These are phyloP conservation scores for Campylomormyrus numenius DNA, from an alignment of 2,113 vertebrate genomes.

Conservation along the genomic window DNA sequence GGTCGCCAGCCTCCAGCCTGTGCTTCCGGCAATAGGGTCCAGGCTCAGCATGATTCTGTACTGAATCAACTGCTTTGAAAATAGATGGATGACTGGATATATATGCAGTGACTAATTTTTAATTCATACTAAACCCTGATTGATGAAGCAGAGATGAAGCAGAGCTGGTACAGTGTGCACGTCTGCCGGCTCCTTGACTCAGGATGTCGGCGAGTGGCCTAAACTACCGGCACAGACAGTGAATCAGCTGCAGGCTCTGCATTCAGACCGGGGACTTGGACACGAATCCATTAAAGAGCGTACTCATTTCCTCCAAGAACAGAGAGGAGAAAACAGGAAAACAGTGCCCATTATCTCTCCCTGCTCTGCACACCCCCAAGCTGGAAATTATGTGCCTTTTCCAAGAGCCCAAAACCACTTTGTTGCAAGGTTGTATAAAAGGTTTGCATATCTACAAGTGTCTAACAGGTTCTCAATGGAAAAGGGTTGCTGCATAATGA, in stretches of 20 bases:
- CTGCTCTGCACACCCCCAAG: not conserved
- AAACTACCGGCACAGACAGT: not conserved
- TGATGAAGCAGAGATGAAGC: not conserved
- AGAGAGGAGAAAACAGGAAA: not conserved
- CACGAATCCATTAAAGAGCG: not conserved
- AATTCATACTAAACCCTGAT: not conserved
- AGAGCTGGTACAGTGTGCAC: not conserved
- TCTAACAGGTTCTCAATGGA: not conserved
- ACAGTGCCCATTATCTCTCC: conserved; percentile 8
- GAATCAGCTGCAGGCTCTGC: conserved; percentile 1
- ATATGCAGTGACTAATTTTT: not conserved
- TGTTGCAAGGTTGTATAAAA: conserved; percentile 1
- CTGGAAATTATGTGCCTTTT: not conserved
- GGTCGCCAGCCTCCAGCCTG: not conserved
- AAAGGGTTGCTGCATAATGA: not conserved
- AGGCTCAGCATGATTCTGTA: not conserved
- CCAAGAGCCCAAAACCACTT: not conserved
- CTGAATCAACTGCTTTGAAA: not conserved
- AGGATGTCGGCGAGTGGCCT: not conserved
- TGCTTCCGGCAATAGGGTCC: not conserved
- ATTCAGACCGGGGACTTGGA: not conserved
- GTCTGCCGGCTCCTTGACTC: not conserved
- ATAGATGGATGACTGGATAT: not conserved
- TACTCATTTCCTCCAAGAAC: conserved; percentile 14
- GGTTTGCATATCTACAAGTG: not conserved